These are phyloP conservation scores for Caenorhabditis sinica DNA, from an alignment of 2,888 invertebrate genomes.

Conservation along the genomic window DNA sequence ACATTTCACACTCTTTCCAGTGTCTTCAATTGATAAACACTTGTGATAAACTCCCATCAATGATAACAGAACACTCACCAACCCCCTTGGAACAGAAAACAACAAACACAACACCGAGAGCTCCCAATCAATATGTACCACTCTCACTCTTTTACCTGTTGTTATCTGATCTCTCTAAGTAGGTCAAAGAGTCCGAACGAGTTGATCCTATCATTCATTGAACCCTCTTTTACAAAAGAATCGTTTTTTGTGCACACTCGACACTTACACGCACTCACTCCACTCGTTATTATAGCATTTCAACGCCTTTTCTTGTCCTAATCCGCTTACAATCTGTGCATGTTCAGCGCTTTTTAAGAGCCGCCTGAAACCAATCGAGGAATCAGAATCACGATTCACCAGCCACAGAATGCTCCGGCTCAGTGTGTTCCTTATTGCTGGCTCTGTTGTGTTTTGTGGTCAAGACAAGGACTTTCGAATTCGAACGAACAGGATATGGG, in stretches of 20 bases:
- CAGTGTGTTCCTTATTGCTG: neutral
- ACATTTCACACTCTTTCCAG: conserved; percentile 1
- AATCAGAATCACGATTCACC: conserved; percentile 1
- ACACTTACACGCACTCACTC: neutral
- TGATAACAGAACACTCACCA: conserved; percentile 28
- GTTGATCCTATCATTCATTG: neutral
- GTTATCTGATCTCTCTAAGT: conserved; percentile 13
- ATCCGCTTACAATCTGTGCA: conserved; percentile 50
- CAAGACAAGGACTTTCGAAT: conserved; percentile 28
- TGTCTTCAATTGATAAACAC: conserved; percentile 21
- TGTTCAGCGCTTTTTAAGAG: conserved; percentile 49
- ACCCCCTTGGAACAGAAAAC: neutral
- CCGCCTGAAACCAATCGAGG: neutral
- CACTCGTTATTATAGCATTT: conserved; percentile 17
- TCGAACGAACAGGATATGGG: conserved; percentile 42
- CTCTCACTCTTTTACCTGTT: conserved; percentile 22
- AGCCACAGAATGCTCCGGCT: conserved; percentile 15
- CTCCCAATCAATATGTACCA: conserved; percentile 16
- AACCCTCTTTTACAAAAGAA: neutral
- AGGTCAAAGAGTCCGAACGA: conserved; percentile 7
- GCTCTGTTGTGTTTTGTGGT: neutral
- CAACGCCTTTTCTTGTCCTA: conserved; percentile 25
- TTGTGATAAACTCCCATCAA: conserved; percentile 14
- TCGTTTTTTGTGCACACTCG: conserved; percentile 8
- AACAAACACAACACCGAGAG: conserved; percentile 18